Evolutionary conservation across 1,140 invertebrate species (phyloP).

Genomic region (Hylyphantes graminicola): DNA sequence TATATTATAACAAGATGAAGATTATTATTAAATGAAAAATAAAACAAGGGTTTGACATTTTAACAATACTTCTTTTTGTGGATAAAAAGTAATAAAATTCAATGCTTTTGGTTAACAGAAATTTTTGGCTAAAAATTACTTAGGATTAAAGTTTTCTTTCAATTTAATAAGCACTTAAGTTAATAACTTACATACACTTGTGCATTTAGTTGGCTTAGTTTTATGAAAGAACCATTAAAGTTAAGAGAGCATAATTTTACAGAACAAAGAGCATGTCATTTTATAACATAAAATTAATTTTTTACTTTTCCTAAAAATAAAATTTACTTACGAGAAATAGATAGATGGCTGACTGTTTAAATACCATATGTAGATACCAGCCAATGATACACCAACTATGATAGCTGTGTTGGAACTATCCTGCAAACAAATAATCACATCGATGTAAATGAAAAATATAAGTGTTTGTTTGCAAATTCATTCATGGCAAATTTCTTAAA

Average conservation of each 20-base stretch:
- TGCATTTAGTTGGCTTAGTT: no score
- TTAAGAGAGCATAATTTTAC: neutral
- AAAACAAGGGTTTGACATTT: neutral
- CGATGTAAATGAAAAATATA: no score
- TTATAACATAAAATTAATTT: no score
- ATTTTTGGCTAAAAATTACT: neutral
- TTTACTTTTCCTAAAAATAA: neutral
- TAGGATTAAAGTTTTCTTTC: neutral
- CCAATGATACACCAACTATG: conserved; percentile 55
- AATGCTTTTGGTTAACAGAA: neutral
- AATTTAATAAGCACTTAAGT: neutral
- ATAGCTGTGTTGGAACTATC: conserved; percentile 64
- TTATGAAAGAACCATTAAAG: neutral
- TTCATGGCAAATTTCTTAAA: no score
- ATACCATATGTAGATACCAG: conserved; percentile 59
- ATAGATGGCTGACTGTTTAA: conserved; percentile 43
- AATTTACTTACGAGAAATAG: conserved; percentile 48
- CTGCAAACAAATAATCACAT: conserved; percentile 61
- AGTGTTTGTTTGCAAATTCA: no score
- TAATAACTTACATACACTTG: no score
- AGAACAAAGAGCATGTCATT: no score
- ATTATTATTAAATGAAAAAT: neutral
- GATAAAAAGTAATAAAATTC: neutral
- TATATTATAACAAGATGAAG: no score
- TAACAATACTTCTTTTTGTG: neutral